These are phyloP conservation scores for Anastrepha obliqua DNA, from an alignment of 1,140 invertebrate genomes.

Conservation along the genomic window DNA sequence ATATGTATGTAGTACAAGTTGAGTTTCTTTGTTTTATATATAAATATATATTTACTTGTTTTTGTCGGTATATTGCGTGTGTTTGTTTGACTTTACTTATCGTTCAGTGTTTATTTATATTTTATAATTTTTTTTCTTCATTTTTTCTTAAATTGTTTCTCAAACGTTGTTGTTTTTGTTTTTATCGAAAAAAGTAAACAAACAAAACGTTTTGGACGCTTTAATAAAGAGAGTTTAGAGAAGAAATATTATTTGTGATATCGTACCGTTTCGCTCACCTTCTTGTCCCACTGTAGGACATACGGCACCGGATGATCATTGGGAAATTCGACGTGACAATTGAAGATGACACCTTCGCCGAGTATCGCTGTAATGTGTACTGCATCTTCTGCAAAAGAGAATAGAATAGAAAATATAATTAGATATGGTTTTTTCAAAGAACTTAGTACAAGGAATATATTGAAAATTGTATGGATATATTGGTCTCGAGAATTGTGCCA, in stretches of 20 bases:
- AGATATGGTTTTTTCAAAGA: not conserved
- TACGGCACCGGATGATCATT: constrained; percentile 95
- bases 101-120: constrained; percentile 24
- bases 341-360: constrained; percentile 96
- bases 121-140: constrained; percentile 22
- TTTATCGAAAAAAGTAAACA: constrained; percentile 56
- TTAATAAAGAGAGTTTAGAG: constrained; percentile 80
- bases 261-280: constrained; percentile 96
- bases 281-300: constrained; percentile 98
- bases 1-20: not conserved
- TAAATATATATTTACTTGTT: not conserved
- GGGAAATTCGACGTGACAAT: constrained; percentile 96
- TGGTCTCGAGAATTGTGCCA: too few relatives aligned
- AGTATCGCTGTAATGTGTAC: constrained; percentile 96
- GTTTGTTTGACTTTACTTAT: constrained; percentile 46
- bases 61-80: not conserved
- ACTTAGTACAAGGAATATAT: too few relatives aligned
- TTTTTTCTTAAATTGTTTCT: constrained; percentile 46
- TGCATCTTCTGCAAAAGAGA: constrained; percentile 83
- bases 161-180: constrained; percentile 52
- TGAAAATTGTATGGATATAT: too few relatives aligned
- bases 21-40: too few relatives aligned
- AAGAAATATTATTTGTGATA: constrained; percentile 77
- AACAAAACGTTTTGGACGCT: constrained; percentile 59
- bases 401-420: not conserved